phyloP scores from a whole-genome alignment of 2,888 invertebrate genomes.

The Dimorphilus gyrociliatus region DNA sequence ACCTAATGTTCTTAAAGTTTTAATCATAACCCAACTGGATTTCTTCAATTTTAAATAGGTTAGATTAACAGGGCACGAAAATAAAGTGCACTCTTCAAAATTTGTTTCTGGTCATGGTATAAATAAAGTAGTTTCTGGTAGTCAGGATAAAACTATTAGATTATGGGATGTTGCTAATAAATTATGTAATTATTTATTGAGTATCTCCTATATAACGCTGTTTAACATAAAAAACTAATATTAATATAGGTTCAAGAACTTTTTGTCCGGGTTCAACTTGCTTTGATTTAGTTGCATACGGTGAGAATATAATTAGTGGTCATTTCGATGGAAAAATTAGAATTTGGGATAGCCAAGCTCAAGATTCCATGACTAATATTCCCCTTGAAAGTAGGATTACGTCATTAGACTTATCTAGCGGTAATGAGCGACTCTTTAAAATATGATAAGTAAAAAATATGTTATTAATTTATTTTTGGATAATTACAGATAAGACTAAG shows the following conservation, averaged over 20 bases:
- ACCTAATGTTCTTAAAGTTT: constrained; percentile 6
- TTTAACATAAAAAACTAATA: not conserved
- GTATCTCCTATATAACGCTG: not conserved
- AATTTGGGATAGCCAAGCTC: constrained; percentile 84
- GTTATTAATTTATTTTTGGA: not conserved
- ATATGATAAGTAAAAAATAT: not conserved
- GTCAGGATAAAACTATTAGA: constrained; percentile 92
- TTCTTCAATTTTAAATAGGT: no score
- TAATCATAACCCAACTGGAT: no score
- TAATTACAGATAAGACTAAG: constrained; percentile 59
- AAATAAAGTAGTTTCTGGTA: constrained; percentile 88
- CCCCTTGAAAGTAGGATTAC: constrained; percentile 80
- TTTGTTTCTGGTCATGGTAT: constrained; percentile 63
- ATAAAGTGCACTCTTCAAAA: constrained; percentile 81
- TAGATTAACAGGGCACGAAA: constrained; percentile 84
- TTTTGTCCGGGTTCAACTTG: constrained; percentile 73
- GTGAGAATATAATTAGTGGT: constrained; percentile 70
- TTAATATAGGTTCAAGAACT: constrained; percentile 29
- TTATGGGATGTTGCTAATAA: constrained; percentile 91
- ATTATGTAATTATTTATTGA: constrained; percentile 50
- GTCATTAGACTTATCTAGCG: constrained; percentile 77
- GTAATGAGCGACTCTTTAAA: constrained; percentile 39
- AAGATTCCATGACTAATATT: constrained; percentile 59
- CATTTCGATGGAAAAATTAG: constrained; percentile 93
- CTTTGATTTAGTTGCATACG: constrained; percentile 63